A percentile compares a stretch with the other conserved stretches of the same genome.
Evolutionary conservation across 1,140 invertebrate species (phyloP).

Genomic region (Nephotettix cincticeps): DNA sequence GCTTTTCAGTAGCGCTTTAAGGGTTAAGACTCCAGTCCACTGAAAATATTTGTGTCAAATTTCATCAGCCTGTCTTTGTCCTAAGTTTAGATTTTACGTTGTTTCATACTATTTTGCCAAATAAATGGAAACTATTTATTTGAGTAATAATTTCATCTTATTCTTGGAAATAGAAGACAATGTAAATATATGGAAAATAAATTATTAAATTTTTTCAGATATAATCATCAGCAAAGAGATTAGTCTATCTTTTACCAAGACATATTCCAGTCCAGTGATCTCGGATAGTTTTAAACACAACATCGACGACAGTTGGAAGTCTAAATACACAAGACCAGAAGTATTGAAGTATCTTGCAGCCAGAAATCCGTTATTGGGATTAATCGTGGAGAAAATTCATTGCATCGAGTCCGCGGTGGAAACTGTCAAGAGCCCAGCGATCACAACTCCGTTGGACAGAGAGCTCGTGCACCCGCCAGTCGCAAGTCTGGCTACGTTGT

Average conservation of each 20-base stretch:
- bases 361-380: conserved; percentile 5
- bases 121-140: too few relatives aligned
- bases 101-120: too few relatives aligned
- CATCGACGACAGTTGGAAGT: neutral
- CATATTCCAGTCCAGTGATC: neutral
- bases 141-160: too few relatives aligned
- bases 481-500: neutral
- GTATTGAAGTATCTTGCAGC: neutral
- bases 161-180: too few relatives aligned
- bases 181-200: too few relatives aligned
- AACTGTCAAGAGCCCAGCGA: neutral
- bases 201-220: neutral
- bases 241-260: neutral
- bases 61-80: too few relatives aligned
- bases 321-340: neutral
- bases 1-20: too few relatives aligned
- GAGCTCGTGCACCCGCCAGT: neutral
- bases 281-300: neutral
- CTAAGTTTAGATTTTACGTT: too few relatives aligned
- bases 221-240: conserved; percentile 9
- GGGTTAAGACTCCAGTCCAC: too few relatives aligned
- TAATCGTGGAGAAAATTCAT: conserved; percentile 10
- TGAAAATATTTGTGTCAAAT: too few relatives aligned
- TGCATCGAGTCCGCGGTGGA: conserved; percentile 4
- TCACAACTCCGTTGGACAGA: neutral